Base-by-base conservation (phyloP, 2,113 vertebrate species). In the Aix galericulata region DNA sequence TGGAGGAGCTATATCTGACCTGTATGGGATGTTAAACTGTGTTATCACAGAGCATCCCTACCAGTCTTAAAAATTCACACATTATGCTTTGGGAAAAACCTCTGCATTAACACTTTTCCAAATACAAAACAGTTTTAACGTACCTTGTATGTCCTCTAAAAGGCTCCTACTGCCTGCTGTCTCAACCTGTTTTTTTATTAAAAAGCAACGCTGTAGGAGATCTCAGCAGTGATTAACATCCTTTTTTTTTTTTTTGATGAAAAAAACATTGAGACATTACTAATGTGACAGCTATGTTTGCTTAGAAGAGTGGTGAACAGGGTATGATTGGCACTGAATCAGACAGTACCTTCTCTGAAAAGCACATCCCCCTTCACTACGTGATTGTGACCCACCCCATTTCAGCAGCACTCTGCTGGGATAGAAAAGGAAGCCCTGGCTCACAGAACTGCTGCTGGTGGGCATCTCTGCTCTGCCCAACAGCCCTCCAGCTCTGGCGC, bases 361-460 rank as follows among this genome's bases (percentile, higher is more conserved):
- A 0, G 0, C 13, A 58, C 27, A 23, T 53, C 15, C 29, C 25
- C 8, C 42, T 91, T 52, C 66, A 63, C 0, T 0, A n/a, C 0
- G 3, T 21, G 32, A 62, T 53, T 38, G 34, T 74, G 60, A 82
- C 13, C 44, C 22, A 26, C 2, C 1, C 10, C 2, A 23, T 55
- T 67, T 53, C 60, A 71, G 74, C n/a, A 85, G 62, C 46, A 23
- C 27, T n/a, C 36, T 16, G 5, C 10, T 15, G 59, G 32, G 87
- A 53, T 11, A 27, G 34, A 46, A 83, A 34, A 62, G 34, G 26
- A 80, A 82, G 58, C 11, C 11, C 6, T 44, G n/a, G n/a, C 8
- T 58, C 10, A 1, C 20, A 53, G 38, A 84, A 44, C 60, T 59
- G 40, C 36, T 75, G 31, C 15, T 25, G 18, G 11, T 53, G 23